Percentiles rank a stretch among this genome's conserved stretches.
Evolutionary conservation across 2,113 vertebrate species (phyloP).

Genomic region (Sisor rabdophorus): DNA sequence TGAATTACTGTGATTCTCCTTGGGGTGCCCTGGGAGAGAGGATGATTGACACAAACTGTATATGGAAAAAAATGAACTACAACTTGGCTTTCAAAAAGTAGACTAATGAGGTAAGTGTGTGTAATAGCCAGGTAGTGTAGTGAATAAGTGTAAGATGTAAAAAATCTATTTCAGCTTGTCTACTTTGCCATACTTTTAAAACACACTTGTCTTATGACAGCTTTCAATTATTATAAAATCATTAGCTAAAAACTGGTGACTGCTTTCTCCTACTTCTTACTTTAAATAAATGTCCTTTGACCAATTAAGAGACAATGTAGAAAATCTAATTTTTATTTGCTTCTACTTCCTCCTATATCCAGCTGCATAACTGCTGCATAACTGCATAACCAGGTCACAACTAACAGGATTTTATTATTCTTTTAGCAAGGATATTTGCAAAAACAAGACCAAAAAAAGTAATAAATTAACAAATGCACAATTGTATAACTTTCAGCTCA

Average conservation of each 20-base stretch:
- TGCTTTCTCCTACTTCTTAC: background rate
- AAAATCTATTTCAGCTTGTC: slow-evolving; percentile 11
- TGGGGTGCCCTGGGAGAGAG: background rate
- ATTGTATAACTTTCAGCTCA: no score
- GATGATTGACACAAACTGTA: slow-evolving; percentile 24
- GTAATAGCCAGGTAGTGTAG: background rate
- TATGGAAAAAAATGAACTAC: slow-evolving; percentile 10
- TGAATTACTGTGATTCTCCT: background rate
- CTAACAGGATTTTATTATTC: no score
- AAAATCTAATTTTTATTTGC: no score
- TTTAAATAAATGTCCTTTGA: background rate
- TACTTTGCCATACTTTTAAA: background rate
- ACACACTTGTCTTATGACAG: background rate
- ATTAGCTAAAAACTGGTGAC: no score
- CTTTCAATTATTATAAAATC: slow-evolving; percentile 5
- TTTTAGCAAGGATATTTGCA: no score
- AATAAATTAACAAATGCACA: no score
- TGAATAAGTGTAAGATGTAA: background rate
- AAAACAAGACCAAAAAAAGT: no score
- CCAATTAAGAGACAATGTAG: background rate
- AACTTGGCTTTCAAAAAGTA: background rate
- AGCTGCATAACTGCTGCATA: background rate
- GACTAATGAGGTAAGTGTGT: slow-evolving; percentile 6
- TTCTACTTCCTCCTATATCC: background rate
- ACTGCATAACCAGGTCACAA: no score